A percentile compares a stretch with the other conserved stretches of the same genome.
These are phyloP conservation scores for Brenthis ino DNA, from an alignment of 2,888 invertebrate species.

Conservation along the genomic window DNA sequence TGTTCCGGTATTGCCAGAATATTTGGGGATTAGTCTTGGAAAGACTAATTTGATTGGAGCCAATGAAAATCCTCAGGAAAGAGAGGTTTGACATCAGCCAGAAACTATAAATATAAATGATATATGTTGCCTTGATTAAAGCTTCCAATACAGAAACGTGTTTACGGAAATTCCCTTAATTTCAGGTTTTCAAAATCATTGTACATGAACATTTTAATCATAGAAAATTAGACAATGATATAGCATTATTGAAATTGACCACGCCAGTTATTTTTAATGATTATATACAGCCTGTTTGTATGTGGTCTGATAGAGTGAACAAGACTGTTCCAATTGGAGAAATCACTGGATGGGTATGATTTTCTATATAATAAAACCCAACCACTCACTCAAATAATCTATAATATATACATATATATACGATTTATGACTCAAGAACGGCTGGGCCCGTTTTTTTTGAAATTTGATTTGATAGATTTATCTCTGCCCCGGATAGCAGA, in stretches of 20 bases:
- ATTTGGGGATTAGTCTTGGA: background rate
- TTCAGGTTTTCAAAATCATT: constrained; percentile 51
- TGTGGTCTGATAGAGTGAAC: constrained; percentile 47
- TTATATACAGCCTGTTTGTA: constrained; percentile 59
- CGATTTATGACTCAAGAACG: no score
- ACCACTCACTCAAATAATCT: no score
- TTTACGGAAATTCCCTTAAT: background rate
- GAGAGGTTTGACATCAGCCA: background rate
- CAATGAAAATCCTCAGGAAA: background rate
- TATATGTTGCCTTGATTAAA: background rate
- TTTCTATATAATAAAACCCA: background rate
- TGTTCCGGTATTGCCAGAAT: background rate
- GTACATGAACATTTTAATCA: constrained; percentile 47
- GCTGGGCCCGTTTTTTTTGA: no score
- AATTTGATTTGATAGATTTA: no score
- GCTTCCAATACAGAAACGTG: background rate
- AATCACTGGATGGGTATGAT: constrained; percentile 14
- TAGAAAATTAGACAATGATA: constrained; percentile 50
- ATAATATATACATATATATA: no score
- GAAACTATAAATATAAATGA: background rate
- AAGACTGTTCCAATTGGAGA: background rate
- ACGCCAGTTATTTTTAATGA: constrained; percentile 50
- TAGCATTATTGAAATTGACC: constrained; percentile 54
- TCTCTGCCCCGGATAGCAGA: no score
- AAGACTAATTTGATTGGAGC: background rate